phyloP scores from a whole-genome alignment of 2,888 invertebrate genomes.

The Aplocera efformata region DNA sequence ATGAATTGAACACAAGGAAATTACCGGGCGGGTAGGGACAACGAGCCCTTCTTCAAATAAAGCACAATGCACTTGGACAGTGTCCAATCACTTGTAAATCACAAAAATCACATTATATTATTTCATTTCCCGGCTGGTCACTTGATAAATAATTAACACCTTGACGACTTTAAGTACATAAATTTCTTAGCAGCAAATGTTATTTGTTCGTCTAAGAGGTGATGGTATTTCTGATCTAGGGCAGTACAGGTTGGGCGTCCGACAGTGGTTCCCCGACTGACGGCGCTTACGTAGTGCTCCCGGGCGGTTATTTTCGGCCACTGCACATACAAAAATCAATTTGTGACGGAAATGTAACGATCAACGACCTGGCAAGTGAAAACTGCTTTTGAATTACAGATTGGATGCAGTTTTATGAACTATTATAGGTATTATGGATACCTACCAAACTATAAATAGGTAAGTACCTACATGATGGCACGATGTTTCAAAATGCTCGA shows the following conservation, averaged over 20 bases:
- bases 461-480: too few species aligned
- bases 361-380: conserved; percentile 72
- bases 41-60: conserved; percentile 45
- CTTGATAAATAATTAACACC: conserved; percentile 21
- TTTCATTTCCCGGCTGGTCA: conserved; percentile 24
- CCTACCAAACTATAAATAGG: too few species aligned
- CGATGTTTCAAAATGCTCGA: too few species aligned
- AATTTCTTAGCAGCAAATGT: conserved; percentile 28
- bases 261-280: conserved; percentile 49
- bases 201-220: conserved; percentile 36
- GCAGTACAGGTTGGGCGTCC: conserved; percentile 52
- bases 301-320: conserved; percentile 77
- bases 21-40: conserved; percentile 49
- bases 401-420: conserved; percentile 10
- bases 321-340: conserved; percentile 72
- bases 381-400: conserved; percentile 37
- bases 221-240: conserved; percentile 41
- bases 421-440: background rate
- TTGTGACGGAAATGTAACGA: conserved; percentile 77
- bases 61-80: conserved; percentile 58
- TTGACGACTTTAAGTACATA: conserved; percentile 10
- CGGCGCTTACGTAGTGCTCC: conserved; percentile 62
- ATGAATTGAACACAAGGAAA: conserved; percentile 29
- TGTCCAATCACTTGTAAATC: conserved; percentile 51
- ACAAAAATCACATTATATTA: conserved; percentile 41